Base-by-base conservation (phyloP, 2,113 vertebrate species). In the Sturnus vulgaris region DNA sequence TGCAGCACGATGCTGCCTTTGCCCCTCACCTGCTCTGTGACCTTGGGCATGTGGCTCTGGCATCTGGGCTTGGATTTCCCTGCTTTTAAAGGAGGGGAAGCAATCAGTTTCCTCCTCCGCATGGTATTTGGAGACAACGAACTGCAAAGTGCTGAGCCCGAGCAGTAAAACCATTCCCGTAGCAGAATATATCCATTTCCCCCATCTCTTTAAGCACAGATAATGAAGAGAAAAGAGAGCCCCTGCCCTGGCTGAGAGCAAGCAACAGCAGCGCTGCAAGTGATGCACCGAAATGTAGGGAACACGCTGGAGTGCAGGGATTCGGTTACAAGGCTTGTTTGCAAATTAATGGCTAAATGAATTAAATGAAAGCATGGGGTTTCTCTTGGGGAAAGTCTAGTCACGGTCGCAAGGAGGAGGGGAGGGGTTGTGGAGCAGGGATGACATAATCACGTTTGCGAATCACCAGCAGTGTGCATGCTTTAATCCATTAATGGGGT, bases 401-500 rank as follows among this genome's bases (percentile, higher is more conserved):
- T 82, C 77, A 49, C 79, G 63, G 49, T 76, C 14, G 37, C 78
- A 35, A 39, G 92, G 83, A 77, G 82, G 85, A 89, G 78, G 66
- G 88, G 93, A 81, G 93, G 92, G 89, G 83, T 56, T 86, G 91
- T 60, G 91, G 49, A 30, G 66, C 10, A 39, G 76, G 85, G 82
- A 94, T 95, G 95, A 96, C 93, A 96, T 93, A 97, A 95, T 94
- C 94, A 86, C 83, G 47, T 66, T 96, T 94, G 95, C 95, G 61
- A 97, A 96, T 96, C 96, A 82, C 93, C 92, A 73, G 95, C 95
- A 91, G 57, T 64, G 90, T 95, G 88, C 94, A 88, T 21, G 94
- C 94, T 94, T 97, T 95, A 93, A 96, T 96, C 95, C 94, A 94
- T 96, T 95, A 95, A 95, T 95, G 92, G 93, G 95, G 95, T 90